Evolutionary conservation across 2,113 vertebrate species (phyloP).

Genomic region (Jacana jacana): DNA sequence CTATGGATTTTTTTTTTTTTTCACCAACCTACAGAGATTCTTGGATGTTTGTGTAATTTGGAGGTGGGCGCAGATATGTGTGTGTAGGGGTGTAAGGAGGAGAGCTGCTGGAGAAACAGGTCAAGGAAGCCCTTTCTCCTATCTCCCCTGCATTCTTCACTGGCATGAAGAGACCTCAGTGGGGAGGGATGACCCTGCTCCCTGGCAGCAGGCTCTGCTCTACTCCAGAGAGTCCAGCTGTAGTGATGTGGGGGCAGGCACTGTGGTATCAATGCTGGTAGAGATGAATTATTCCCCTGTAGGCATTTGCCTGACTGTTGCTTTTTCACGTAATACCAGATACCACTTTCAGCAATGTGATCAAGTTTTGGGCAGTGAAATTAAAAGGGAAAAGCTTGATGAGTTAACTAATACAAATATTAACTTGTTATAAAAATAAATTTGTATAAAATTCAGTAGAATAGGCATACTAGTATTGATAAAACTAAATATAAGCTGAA

Average conservation of each 20-base stretch:
- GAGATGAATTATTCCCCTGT: not conserved
- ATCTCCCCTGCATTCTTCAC: constrained; percentile 12
- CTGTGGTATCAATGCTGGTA: not conserved
- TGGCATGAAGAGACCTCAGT: not conserved
- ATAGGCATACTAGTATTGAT: not conserved
- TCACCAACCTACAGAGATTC: constrained; percentile 17
- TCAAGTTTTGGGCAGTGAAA: not conserved
- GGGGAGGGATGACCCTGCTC: not conserved
- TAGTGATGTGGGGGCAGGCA: not conserved
- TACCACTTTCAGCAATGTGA: not conserved
- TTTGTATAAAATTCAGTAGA: not conserved
- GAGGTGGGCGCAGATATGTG: constrained; percentile 37
- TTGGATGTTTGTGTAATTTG: constrained; percentile 33
- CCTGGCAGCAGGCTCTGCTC: not conserved
- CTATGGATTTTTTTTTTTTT: not conserved
- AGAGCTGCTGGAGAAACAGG: constrained; percentile 8
- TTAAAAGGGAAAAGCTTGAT: not conserved
- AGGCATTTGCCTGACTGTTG: not conserved
- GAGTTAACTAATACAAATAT: not conserved
- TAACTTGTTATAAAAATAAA: not conserved
- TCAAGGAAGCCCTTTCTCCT: not conserved
- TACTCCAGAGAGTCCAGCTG: not conserved
- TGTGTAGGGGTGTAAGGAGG: not conserved
- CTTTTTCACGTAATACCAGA: not conserved
- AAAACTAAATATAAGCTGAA: not conserved